phyloP scores from a whole-genome alignment of 2,888 invertebrate genomes.

The Meandrusa payeni region DNA sequence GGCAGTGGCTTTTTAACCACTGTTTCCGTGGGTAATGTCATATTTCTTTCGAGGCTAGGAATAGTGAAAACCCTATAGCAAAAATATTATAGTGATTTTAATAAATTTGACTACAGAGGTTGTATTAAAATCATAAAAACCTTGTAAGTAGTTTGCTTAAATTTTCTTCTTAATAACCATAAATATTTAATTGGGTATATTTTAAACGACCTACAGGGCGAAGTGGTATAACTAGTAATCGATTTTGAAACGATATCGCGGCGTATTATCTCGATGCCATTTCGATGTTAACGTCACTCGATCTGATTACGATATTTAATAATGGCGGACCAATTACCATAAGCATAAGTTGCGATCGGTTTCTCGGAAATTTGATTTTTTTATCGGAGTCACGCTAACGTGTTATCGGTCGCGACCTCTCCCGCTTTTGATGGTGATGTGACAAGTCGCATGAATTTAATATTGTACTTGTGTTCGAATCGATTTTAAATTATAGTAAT shows the following conservation, averaged over 20 bases:
- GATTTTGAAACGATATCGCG: constrained; percentile 10
- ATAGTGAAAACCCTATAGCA: too few species aligned
- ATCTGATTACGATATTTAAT: constrained; percentile 17
- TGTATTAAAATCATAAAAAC: too few species aligned
- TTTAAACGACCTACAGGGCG: background rate
- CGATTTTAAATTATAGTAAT: background rate
- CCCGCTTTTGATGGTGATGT: constrained; percentile 5
- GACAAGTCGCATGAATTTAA: constrained; percentile 4
- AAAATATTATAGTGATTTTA: too few species aligned
- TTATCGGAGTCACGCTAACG: constrained; percentile 19
- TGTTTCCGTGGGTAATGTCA: too few species aligned
- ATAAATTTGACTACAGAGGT: too few species aligned
- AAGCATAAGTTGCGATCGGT: constrained; percentile 12
- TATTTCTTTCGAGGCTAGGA: too few species aligned
- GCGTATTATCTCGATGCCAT: background rate
- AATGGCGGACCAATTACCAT: constrained; percentile 15
- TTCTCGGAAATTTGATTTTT: constrained; percentile 21
- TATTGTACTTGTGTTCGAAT: constrained; percentile 9
- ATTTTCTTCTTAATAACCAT: too few species aligned
- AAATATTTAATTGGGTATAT: too few species aligned
- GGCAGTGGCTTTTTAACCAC: too few species aligned
- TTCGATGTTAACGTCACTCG: constrained; percentile 11
- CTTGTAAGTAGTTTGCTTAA: too few species aligned
- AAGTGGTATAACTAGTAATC: constrained; percentile 8
- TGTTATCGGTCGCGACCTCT: constrained; percentile 20